Base-by-base conservation (phyloP, 2,113 vertebrate genomes). In the Cricetomys ansorgei region DNA sequence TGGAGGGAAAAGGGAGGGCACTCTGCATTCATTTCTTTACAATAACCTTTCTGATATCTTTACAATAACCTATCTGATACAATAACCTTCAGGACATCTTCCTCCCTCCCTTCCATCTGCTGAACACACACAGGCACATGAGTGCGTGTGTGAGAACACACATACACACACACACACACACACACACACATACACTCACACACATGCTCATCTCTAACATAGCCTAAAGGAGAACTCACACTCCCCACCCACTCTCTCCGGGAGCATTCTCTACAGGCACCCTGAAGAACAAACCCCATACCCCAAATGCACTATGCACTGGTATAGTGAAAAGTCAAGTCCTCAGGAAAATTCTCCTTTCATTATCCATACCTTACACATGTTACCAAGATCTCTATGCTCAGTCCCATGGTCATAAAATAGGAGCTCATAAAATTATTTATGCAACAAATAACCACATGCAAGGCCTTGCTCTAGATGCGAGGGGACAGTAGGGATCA, bases 281-380 rank as follows among this genome's bases (percentile, higher is more conserved):
- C 87, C 43, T 34, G 16, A 45, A 81, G 67, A 70, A 3, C 55
- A 53, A 40, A 64, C 50, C n/a, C 45, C 13, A 1, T 80, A 40
- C 17, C n/a, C 29, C 1, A 0, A 0, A 1, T 79, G 21, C 64
- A 16, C 40, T 5, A 9, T 25, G 27, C 34, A 72, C 62, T 37
- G 3, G 17, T 57, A 7, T 27, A 23, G 4, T 3, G 37, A 81
- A 94, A 89, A 31, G 17, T 2, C 3, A 75, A n/a, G 45, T 72
- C 21, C 9, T 77, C 27, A 16, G 37, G 59, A 43, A 34, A 75
- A 45, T 89, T 34, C 48, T 13, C 53, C 11, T 55, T 59, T 5
- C 12, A n/a, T 37, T 86, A 43, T 12, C n/a, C 53, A 59, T 8
- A 21, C 13, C 7, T 64, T 72, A 8, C 31, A 50, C n/a, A 45